A percentile compares a stretch with the other conserved stretches of the same genome.
phyloP scores from a whole-genome alignment of 2,888 invertebrate species.

The Acrobasis consociella region DNA sequence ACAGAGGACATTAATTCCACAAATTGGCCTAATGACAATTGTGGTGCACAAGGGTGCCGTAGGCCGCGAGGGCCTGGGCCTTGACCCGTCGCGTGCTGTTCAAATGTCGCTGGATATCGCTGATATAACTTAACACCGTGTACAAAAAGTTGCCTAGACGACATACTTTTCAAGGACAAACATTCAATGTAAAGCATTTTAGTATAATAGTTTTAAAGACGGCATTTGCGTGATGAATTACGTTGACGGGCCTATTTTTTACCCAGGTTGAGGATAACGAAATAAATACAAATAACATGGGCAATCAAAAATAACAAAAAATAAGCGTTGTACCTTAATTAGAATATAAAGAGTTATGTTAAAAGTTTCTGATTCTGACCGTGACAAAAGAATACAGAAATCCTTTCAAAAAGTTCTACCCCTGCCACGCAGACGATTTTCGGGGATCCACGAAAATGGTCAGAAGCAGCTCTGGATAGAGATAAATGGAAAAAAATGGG shows the following conservation, averaged over 20 bases:
- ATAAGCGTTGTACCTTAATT: too few relatives aligned
- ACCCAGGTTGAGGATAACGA: not conserved
- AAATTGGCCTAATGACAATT: constrained; percentile 69
- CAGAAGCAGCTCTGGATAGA: too few relatives aligned
- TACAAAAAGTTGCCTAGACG: constrained; percentile 30
- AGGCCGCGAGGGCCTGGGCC: constrained; percentile 41
- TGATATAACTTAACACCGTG: constrained; percentile 36
- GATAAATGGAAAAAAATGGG: too few relatives aligned
- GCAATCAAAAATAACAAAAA: too few relatives aligned
- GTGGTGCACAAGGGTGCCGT: constrained; percentile 46
- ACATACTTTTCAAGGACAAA: constrained; percentile 28
- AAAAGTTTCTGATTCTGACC: too few relatives aligned
- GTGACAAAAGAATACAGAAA: too few relatives aligned
- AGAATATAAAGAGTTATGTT: too few relatives aligned
- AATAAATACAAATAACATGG: too few relatives aligned
- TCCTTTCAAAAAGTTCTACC: too few relatives aligned
- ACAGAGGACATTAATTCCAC: constrained; percentile 58
- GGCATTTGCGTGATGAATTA: constrained; percentile 8
- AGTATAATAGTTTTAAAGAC: constrained; percentile 5
- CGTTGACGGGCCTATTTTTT: not conserved
- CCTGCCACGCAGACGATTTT: too few relatives aligned
- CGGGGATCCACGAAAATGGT: too few relatives aligned
- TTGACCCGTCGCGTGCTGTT: constrained; percentile 71
- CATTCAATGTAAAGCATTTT: constrained; percentile 4
- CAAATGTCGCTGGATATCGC: constrained; percentile 57